Evolutionary conservation across 2,888 invertebrate genomes (phyloP).

Genomic region (Amiota minor): DNA sequence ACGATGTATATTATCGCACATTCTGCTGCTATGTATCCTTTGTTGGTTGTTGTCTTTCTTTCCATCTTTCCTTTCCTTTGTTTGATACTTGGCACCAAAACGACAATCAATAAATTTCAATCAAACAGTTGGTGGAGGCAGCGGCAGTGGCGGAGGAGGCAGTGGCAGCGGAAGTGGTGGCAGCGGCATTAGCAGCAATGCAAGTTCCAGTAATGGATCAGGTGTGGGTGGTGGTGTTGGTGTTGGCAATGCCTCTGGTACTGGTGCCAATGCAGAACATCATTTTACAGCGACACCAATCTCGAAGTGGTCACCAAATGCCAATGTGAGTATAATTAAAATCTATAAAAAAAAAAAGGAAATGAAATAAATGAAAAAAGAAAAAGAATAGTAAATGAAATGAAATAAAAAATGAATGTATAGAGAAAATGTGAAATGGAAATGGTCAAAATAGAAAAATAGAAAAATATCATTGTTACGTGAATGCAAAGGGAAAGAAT

Average conservation of each 20-base stretch:
- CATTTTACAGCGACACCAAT: constrained; percentile 67
- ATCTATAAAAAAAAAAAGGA: constrained; percentile 4
- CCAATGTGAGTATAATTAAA: constrained; percentile 69
- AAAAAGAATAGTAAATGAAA: neutral
- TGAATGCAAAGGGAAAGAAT: too few relatives aligned
- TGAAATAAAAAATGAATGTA: neutral
- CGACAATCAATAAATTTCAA: constrained; percentile 68
- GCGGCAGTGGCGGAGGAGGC: constrained; percentile 51
- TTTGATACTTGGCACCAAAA: constrained; percentile 38
- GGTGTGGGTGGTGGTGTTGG: constrained; percentile 47
- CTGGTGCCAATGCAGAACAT: constrained; percentile 57
- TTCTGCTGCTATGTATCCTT: neutral
- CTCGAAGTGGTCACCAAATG: constrained; percentile 73
- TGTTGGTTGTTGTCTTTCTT: neutral
- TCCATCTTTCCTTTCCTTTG: neutral
- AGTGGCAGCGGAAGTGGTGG: constrained; percentile 60
- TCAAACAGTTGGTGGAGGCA: constrained; percentile 65
- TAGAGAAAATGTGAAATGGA: neutral
- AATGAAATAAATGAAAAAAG: neutral
- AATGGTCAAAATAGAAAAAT: too few relatives aligned
- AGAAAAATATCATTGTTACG: too few relatives aligned
- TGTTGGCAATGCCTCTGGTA: constrained; percentile 40
- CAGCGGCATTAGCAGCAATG: constrained; percentile 59
- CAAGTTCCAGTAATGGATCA: constrained; percentile 50
- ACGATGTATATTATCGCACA: neutral